phyloP scores from a whole-genome alignment of 1,140 invertebrate species.

The Geopemphigus sp. region DNA sequence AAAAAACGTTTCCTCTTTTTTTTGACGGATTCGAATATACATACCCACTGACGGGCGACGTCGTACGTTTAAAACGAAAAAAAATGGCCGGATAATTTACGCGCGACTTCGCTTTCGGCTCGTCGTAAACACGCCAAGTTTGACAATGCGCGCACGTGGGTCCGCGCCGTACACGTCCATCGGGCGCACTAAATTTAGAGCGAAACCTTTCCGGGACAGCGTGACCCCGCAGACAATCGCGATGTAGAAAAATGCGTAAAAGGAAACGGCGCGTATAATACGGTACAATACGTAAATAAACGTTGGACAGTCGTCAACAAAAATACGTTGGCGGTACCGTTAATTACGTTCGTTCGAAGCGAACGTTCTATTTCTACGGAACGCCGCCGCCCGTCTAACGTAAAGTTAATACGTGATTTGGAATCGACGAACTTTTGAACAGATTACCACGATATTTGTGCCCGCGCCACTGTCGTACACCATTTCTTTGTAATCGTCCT shows the following conservation, averaged over 20 bases:
- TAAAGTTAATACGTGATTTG: neutral
- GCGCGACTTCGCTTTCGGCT: neutral
- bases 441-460: too few species aligned
- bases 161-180: neutral
- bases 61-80: neutral
- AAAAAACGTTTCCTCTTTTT: neutral
- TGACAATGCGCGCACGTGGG: neutral
- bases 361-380: neutral
- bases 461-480: too few species aligned
- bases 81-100: neutral
- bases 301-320: slow-evolving; percentile 12
- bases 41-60: neutral
- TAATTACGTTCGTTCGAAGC: neutral
- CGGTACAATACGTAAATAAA: slow-evolving; percentile 31
- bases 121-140: neutral
- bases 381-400: too few species aligned
- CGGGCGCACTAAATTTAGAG: slow-evolving; percentile 21
- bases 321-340: neutral
- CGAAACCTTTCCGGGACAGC: neutral
- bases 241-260: neutral
- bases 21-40: neutral
- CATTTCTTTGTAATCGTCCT: too few species aligned
- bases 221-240: neutral
- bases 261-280: slow-evolving; percentile 9
- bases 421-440: too few species aligned